phyloP scores from a whole-genome alignment of 2,797 vertebrate species.

The Epinephelus malabaricus region DNA sequence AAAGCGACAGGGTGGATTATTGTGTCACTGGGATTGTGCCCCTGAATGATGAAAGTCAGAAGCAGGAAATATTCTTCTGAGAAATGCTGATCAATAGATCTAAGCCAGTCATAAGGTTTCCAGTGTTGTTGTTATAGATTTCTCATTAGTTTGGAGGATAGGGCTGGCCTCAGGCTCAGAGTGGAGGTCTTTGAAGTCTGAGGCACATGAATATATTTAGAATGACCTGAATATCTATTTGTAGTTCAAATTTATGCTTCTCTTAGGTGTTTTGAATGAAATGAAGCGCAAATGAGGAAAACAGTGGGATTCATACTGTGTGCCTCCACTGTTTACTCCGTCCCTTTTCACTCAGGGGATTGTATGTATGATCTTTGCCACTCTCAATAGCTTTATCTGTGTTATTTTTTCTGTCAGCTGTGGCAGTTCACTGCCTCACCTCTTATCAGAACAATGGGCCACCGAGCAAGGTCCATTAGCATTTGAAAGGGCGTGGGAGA shows the following conservation, averaged over 20 bases:
- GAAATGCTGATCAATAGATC: constrained; percentile 30
- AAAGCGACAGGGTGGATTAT: neutral
- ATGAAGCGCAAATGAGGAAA: neutral
- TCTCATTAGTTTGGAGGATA: constrained; percentile 25
- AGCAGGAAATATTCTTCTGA: constrained; percentile 4
- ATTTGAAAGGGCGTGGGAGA: constrained; percentile 29
- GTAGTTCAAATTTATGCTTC: constrained; percentile 10
- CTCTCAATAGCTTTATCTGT: constrained; percentile 21
- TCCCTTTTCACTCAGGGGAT: neutral
- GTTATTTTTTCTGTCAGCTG: neutral
- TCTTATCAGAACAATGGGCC: constrained; percentile 45
- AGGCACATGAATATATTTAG: constrained; percentile 51
- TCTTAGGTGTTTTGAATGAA: constrained; percentile 11
- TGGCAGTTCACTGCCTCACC: constrained; percentile 24
- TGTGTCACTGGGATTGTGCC: neutral
- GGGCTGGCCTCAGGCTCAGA: constrained; percentile 20
- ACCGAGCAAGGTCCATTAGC: constrained; percentile 58
- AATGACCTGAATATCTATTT: constrained; percentile 59
- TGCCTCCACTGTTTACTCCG: constrained; percentile 1
- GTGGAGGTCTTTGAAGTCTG: constrained; percentile 52
- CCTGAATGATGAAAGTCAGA: neutral
- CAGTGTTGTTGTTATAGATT: constrained; percentile 27
- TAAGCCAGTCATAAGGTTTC: constrained; percentile 13
- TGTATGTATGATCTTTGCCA: neutral
- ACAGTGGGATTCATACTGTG: neutral